Percentiles rank a stretch among this genome's conserved stretches.
Conservation (phyloP, 1,140 invertebrate species). For the Caenorhabditis brenneri region DNA sequence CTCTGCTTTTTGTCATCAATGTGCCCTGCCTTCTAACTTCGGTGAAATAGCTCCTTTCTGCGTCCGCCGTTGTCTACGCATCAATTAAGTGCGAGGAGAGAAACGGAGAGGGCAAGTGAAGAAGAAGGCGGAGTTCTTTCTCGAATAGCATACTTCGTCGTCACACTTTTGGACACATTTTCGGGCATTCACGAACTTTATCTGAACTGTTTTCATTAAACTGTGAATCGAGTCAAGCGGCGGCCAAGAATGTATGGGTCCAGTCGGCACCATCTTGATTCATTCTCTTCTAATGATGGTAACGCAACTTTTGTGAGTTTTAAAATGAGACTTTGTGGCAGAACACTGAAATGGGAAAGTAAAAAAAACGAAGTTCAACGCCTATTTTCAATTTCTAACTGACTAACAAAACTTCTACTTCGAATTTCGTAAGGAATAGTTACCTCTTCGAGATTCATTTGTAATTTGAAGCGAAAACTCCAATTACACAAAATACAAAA, state of each 20-base stretch:
- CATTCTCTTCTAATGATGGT: conserved; percentile 26
- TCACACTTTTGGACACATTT: too few species aligned
- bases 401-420: too few species aligned
- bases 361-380: not conserved
- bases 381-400: too few species aligned
- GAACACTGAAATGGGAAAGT: not conserved
- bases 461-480: too few species aligned
- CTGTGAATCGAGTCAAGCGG: too few species aligned
- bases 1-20: not conserved
- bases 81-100: conserved; percentile 2
- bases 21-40: not conserved
- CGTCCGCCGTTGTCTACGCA: not conserved
- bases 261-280: conserved; percentile 27
- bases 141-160: too few species aligned
- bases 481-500: too few species aligned
- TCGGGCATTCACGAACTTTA: too few species aligned
- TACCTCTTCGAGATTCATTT: too few species aligned
- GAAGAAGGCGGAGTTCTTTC: not conserved
- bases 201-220: not conserved
- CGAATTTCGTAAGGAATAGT: too few species aligned
- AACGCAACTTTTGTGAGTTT: not conserved
- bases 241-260: not conserved
- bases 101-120: not conserved
- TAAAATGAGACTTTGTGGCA: not conserved
- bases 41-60: not conserved